phyloP scores from a whole-genome alignment of 2,888 invertebrate species.

The Galeopsomyia nigrocyanea region DNA sequence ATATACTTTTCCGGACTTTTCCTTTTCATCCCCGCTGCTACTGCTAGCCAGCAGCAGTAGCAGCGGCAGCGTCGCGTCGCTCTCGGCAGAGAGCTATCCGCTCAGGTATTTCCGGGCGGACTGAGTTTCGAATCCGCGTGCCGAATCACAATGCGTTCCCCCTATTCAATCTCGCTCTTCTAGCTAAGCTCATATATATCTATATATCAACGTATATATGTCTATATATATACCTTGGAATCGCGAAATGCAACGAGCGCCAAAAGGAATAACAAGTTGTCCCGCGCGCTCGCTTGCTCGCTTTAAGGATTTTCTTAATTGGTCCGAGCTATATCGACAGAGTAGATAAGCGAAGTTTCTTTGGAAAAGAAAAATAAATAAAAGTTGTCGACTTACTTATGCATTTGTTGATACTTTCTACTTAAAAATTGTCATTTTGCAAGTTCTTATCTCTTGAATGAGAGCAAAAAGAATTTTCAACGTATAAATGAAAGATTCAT shows the following conservation, averaged over 20 bases:
- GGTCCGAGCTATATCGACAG: not conserved
- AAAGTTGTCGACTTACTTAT: too few relatives aligned
- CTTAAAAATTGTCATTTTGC: too few relatives aligned
- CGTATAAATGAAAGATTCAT: too few relatives aligned
- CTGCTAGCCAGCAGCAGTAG: not conserved
- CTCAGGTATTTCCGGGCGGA: too few relatives aligned
- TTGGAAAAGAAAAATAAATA: too few relatives aligned
- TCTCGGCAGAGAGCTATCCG: too few relatives aligned
- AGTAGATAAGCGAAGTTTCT: too few relatives aligned
- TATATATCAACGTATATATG: not conserved
- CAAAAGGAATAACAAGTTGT: conserved; percentile 25
- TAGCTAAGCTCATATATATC: too few relatives aligned
- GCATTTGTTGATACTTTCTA: too few relatives aligned
- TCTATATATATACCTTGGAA: not conserved
- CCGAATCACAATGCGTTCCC: conserved; percentile 32
- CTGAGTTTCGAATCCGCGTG: conserved; percentile 1
- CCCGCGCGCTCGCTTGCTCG: not conserved
- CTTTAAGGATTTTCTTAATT: conserved; percentile 43
- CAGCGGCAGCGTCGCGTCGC: too few relatives aligned
- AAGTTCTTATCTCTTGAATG: too few relatives aligned
- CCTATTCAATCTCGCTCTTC: not conserved
- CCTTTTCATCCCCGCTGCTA: conserved; percentile 8
- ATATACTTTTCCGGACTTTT: conserved; percentile 22
- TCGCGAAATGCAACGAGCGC: not conserved
- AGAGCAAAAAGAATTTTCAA: too few relatives aligned